Percentiles rank a stretch among this genome's conserved stretches.
Conservation (phyloP, 2,113 vertebrate genomes). For the Halcyon senegalensis region DNA sequence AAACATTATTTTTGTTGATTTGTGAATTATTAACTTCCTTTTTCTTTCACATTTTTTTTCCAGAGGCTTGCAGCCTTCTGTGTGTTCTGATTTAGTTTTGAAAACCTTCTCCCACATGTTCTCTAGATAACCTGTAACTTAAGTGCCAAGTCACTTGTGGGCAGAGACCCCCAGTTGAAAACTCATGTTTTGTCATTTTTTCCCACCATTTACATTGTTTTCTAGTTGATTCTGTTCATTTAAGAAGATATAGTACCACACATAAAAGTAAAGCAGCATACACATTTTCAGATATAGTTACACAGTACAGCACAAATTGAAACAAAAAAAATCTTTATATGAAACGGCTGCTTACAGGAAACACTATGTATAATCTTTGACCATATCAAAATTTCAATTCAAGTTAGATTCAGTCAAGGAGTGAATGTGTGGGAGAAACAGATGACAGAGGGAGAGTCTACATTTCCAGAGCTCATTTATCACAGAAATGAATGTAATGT, state of each 20-base stretch:
- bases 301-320: neutral
- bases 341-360: conserved; percentile 46
- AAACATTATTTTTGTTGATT: neutral
- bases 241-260: neutral
- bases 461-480: neutral
- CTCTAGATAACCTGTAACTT: neutral
- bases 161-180: neutral
- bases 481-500: neutral
- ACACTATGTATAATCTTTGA: neutral
- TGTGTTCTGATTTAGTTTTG: neutral
- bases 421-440: neutral
- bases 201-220: neutral
- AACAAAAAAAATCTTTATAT: neutral
- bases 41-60: neutral
- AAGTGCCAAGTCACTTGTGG: neutral
- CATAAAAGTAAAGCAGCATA: neutral
- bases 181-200: neutral
- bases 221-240: neutral
- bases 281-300: neutral
- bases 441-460: neutral
- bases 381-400: neutral
- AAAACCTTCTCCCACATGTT: neutral
- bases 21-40: neutral
- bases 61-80: neutral
- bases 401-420: neutral